These are phyloP conservation scores for Egretta garzetta DNA, from an alignment of 2,113 vertebrate species.

Conservation along the genomic window DNA sequence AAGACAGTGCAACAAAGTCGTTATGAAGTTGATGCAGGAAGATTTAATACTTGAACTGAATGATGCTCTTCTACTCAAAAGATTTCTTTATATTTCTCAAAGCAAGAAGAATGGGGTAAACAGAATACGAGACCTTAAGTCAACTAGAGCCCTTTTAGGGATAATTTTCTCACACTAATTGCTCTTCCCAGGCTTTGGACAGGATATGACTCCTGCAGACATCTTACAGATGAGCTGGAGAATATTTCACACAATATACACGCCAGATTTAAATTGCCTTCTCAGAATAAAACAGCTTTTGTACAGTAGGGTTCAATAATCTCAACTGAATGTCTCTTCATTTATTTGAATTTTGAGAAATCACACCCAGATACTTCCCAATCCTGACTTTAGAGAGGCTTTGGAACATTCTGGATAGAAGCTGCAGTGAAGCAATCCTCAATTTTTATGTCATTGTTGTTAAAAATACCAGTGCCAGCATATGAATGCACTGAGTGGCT, in stretches of 20 bases:
- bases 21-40: background rate
- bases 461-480: background rate
- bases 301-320: background rate
- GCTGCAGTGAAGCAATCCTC: background rate
- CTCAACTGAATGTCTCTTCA: background rate
- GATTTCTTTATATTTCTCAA: background rate
- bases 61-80: background rate
- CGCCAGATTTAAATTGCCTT: background rate
- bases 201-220: background rate
- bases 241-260: background rate
- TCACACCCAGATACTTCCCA: accelerated
- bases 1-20: background rate
- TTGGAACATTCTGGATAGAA: background rate
- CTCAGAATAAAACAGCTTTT: background rate
- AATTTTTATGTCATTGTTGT: background rate
- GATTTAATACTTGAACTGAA: background rate
- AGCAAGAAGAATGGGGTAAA: background rate
- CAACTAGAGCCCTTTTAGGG: background rate
- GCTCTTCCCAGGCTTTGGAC: background rate
- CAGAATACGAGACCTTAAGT: background rate
- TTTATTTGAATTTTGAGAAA: background rate
- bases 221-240: background rate
- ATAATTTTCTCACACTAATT: background rate
- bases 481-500: background rate
- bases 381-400: background rate